phyloP scores from a whole-genome alignment of 2,113 vertebrate genomes.

The Eurystomus gularis region DNA sequence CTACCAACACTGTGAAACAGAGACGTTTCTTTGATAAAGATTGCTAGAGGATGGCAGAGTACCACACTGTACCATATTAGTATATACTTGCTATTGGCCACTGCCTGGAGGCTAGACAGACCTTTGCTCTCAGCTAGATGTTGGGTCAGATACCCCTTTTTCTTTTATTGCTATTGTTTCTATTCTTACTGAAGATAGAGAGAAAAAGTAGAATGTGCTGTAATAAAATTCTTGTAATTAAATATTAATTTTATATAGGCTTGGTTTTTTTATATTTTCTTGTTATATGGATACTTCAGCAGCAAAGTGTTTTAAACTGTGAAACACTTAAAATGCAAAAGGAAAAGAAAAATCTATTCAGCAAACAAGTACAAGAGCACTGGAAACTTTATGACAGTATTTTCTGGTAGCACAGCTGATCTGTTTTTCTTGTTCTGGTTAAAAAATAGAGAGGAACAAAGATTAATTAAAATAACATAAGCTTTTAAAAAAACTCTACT shows the following conservation, averaged over 20 bases:
- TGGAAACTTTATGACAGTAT: neutral
- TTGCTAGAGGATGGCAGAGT: accelerated
- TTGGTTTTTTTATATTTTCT: neutral
- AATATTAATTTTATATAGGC: neutral
- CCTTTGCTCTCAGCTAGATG: neutral
- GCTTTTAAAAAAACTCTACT: neutral
- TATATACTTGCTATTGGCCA: neutral
- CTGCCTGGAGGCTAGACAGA: neutral
- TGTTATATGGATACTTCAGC: neutral
- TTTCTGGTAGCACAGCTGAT: neutral
- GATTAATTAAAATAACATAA: neutral
- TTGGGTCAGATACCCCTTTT: neutral
- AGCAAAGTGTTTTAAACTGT: neutral
- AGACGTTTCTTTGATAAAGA: neutral
- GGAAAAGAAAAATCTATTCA: neutral
- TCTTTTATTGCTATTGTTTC: neutral
- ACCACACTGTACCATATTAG: accelerated
- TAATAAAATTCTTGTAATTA: neutral
- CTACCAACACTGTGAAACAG: neutral
- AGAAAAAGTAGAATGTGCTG: neutral
- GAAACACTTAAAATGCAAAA: neutral
- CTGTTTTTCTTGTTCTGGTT: neutral
- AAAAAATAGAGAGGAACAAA: neutral
- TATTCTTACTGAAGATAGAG: neutral
- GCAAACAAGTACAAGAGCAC: neutral